These are phyloP conservation scores for Hyperoodon ampullatus DNA, from an alignment of 2,113 vertebrate genomes.

Conservation along the genomic window DNA sequence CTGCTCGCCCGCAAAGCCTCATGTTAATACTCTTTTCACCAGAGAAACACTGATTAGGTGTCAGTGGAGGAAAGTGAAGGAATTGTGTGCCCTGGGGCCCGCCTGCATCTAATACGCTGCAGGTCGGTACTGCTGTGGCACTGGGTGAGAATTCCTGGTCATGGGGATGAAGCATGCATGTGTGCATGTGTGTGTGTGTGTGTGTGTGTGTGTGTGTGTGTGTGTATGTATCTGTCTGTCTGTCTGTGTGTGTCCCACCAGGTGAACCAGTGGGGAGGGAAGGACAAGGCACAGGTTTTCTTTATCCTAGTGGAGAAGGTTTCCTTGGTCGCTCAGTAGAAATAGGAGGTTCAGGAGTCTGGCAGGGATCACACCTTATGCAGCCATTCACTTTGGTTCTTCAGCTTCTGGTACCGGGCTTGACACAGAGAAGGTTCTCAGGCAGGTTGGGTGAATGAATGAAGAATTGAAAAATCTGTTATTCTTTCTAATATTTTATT, in stretches of 20 bases:
- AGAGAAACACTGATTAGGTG: neutral
- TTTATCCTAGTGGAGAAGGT: neutral
- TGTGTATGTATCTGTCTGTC: neutral
- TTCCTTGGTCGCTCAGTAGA: neutral
- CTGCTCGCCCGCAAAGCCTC: neutral
- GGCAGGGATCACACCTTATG: too few relatives aligned
- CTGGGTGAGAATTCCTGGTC: neutral
- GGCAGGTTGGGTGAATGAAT: neutral
- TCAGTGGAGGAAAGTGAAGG: neutral
- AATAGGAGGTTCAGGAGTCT: neutral
- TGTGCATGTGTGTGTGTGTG: neutral
- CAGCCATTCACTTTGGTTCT: neutral
- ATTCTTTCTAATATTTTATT: constrained; percentile 24
- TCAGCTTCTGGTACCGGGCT: neutral
- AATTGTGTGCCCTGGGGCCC: neutral
- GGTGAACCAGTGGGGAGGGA: neutral
- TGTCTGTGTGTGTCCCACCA: neutral
- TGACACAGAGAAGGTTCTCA: neutral
- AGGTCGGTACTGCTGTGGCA: neutral
- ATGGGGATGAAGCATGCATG: neutral
- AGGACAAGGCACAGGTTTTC: neutral
- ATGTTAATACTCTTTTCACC: neutral
- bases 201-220: too few relatives aligned
- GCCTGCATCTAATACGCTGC: neutral
- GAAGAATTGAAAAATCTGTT: neutral